Evolutionary conservation across 2,888 invertebrate genomes (phyloP), one percentile per base, ranked within the genome.

Genomic region (Callyntrura guangdongensis): DNA sequence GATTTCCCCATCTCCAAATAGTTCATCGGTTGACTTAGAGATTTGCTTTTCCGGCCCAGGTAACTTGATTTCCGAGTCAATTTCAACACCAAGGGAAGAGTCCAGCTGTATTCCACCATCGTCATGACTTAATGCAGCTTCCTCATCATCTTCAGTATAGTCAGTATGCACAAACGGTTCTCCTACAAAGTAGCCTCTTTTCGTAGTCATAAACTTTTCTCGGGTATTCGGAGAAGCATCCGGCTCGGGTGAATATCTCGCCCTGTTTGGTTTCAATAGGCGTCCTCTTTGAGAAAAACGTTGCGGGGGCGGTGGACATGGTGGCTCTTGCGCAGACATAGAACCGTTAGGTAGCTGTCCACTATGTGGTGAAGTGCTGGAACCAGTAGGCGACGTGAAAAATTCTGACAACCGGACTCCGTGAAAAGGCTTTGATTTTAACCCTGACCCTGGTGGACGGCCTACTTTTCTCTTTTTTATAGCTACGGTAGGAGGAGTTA

Each of bases 211-310:
- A 20, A 27, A 79, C 53, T 88, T 82, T 20, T 87, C 79, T 20
- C 53, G 20, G 12, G 49, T 8, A 45, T 45, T 77, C n/a, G 20
- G 12, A 0, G 72, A 69, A 47, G 72, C 17, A 17, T 81, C 82
- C 20, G 72, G 72, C n/a, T 88, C 88, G 6, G 88, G 88, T 11
- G 88, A 88, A 49, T 88, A 88, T 88, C 88, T 88, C 1, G 81
- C 82, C 36, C 88, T 25, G 45, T 88, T 88, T 12, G 88, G 88
- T 45, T 88, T 88, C 11, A 88, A 59, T 1, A 88, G 82, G 5
- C 88, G 67, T 14, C 88, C 88, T 45, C 88, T 25, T 25, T 88
- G 67, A 45, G 88, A 88, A 59, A 88, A 88, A 22, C 45, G 53
- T 17, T 79, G 77, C 6, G 77, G 77, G 4, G 79, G 49, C 5